These are phyloP conservation scores for Pomacea maculata DNA, from an alignment of 1,140 invertebrate species.

Conservation along the genomic window DNA sequence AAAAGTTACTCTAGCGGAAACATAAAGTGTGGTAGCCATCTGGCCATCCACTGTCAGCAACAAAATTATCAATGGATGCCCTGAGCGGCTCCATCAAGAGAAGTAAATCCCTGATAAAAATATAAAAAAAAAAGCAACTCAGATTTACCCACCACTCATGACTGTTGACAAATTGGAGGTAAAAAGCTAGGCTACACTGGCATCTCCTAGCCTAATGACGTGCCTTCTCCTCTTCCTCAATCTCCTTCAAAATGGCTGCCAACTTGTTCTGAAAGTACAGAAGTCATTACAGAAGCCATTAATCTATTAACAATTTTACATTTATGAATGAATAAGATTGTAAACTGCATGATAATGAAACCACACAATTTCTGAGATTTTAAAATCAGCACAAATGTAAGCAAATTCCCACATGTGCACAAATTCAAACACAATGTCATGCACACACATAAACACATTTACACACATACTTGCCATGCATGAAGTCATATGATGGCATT, in stretches of 20 bases:
- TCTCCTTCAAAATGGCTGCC: no score
- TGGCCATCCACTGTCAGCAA: no score
- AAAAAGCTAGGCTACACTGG: no score
- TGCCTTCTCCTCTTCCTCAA: no score
- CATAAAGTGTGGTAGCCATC: no score
- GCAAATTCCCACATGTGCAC: not conserved
- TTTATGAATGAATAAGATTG: not conserved
- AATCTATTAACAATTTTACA: no score
- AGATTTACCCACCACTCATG: no score
- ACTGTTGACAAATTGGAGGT: no score
- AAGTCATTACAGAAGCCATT: no score
- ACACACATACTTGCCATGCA: not conserved
- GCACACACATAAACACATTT: not conserved
- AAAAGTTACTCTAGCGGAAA: no score
- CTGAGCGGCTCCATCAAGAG: not conserved
- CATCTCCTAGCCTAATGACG: no score
- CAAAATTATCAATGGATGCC: not conserved
- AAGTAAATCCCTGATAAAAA: not conserved
- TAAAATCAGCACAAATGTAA: not conserved
- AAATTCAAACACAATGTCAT: not conserved
- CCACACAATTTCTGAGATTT: not conserved
- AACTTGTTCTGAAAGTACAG: no score
- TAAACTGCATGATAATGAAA: not conserved
- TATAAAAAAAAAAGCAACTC: not conserved
- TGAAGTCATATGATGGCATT: not conserved